Conservation (phyloP, 2,797 vertebrate genomes). For the Poeciliopsis turneri region DNA sequence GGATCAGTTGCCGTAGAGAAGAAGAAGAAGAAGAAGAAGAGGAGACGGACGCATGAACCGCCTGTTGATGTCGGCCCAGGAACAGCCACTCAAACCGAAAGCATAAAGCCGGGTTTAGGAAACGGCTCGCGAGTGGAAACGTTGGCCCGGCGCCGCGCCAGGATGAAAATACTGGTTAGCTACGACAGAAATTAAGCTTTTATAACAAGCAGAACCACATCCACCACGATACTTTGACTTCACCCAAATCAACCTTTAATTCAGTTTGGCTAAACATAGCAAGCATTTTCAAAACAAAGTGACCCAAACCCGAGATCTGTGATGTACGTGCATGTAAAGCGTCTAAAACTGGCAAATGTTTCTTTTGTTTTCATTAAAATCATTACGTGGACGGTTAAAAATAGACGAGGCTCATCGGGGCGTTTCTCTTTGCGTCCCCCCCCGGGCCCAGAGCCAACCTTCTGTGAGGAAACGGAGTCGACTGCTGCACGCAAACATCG, state of each 20-base stretch:
- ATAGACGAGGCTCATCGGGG: neutral
- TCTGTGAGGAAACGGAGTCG: slow-evolving; percentile 32
- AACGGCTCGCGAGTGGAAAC: neutral
- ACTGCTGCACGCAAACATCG: slow-evolving; percentile 10
- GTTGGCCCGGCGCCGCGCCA: no score
- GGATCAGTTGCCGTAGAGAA: no score
- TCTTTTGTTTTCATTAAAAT: neutral
- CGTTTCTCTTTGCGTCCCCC: slow-evolving; percentile 5
- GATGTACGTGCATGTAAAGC: no score
- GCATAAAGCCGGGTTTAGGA: neutral
- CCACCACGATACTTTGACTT: no score
- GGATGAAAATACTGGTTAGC: no score
- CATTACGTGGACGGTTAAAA: slow-evolving; percentile 18
- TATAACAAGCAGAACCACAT: no score
- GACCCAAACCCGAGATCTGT: no score
- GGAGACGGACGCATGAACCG: neutral
- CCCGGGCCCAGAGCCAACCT: slow-evolving; percentile 7
- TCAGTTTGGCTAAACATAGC: no score
- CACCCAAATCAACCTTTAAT: no score
- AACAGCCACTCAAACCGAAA: neutral
- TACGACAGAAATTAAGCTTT: no score
- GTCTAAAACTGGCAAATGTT: neutral
- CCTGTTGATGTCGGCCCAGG: neutral
- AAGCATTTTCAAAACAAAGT: no score
- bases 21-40: no score